phyloP scores from a whole-genome alignment of 1,140 invertebrate genomes.

The Holotrichia oblita region DNA sequence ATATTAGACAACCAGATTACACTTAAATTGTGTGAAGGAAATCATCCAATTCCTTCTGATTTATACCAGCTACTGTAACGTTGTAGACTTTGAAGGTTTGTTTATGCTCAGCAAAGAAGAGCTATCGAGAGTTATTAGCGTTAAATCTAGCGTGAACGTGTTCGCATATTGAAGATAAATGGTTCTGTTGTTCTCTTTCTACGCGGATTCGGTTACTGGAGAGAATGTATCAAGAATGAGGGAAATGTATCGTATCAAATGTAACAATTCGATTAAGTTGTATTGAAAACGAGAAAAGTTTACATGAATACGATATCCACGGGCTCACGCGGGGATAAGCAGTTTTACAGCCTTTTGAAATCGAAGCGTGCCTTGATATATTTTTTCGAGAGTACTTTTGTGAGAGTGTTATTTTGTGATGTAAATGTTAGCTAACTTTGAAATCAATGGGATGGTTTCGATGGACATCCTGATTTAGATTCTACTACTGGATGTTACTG shows the following conservation, averaged over 20 bases:
- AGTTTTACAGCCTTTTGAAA: not conserved
- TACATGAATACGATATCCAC: not conserved
- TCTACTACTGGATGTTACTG: too few relatives aligned
- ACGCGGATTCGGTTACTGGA: not conserved
- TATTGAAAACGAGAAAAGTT: constrained; percentile 34
- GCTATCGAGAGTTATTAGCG: not conserved
- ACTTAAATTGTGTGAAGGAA: not conserved
- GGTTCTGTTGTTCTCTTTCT: not conserved
- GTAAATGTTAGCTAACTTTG: not conserved
- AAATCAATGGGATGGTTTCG: too few relatives aligned
- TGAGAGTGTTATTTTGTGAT: not conserved
- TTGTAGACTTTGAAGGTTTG: not conserved
- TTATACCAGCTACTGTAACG: not conserved
- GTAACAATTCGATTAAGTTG: constrained; percentile 29
- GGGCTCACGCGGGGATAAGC: not conserved
- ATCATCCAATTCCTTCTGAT: constrained; percentile 18
- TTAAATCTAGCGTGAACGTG: constrained; percentile 26
- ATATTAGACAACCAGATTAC: not conserved
- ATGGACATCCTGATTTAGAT: too few relatives aligned
- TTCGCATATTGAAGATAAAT: constrained; percentile 29
- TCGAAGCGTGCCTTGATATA: not conserved
- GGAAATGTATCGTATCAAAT: constrained; percentile 23
- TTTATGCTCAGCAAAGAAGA: not conserved
- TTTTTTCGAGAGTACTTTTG: not conserved
- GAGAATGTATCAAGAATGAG: not conserved